Percentiles rank a stretch among this genome's conserved stretches.
These are phyloP conservation scores for Atractosteus spatula DNA, from an alignment of 2,113 vertebrate genomes.

Conservation along the genomic window DNA sequence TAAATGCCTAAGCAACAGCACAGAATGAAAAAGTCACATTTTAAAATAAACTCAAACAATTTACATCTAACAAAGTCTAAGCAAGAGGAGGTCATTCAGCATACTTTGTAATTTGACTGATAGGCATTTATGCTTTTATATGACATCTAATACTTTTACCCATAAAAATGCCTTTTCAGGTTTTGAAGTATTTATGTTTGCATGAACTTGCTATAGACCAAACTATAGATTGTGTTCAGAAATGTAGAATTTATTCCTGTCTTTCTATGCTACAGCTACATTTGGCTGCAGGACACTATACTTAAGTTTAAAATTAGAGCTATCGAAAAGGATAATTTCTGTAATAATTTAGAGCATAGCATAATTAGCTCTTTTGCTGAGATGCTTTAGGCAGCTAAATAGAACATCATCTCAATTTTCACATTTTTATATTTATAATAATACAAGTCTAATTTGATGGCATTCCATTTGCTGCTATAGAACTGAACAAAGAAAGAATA, in stretches of 20 bases:
- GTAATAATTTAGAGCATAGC: conserved; percentile 5
- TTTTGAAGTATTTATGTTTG: too few relatives aligned
- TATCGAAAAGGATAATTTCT: conserved; percentile 1
- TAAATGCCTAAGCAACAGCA: too few relatives aligned
- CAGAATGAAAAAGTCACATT: too few relatives aligned
- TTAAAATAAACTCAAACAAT: too few relatives aligned
- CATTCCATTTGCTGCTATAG: neutral
- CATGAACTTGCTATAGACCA: neutral
- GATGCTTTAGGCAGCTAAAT: conserved; percentile 13
- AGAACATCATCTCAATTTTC: neutral
- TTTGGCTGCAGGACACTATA: conserved; percentile 9
- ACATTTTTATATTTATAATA: neutral
- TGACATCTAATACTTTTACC: too few relatives aligned
- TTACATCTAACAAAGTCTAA: too few relatives aligned
- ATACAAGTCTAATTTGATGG: neutral
- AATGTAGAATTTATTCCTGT: neutral
- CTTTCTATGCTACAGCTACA: neutral
- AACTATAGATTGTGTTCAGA: neutral
- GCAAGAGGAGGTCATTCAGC: too few relatives aligned
- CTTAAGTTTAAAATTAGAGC: neutral
- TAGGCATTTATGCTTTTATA: too few relatives aligned
- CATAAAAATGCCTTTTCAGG: too few relatives aligned
- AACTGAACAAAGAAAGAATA: neutral
- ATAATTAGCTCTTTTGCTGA: neutral
- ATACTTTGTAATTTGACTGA: too few relatives aligned